phyloP scores from a whole-genome alignment of 2,888 invertebrate genomes.

The Drosophila rellima region DNA sequence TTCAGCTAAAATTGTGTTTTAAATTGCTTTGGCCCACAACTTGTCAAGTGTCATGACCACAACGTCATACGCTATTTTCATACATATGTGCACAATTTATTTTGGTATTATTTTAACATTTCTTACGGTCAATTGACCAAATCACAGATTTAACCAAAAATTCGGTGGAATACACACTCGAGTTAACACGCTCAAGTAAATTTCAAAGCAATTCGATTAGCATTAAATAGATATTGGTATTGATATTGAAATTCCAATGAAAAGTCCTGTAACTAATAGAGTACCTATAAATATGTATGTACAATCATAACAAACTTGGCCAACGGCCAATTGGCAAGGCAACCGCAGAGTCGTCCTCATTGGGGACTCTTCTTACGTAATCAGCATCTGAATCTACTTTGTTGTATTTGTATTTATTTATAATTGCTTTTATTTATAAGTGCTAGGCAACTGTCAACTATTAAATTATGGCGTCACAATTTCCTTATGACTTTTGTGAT shows the following conservation, averaged over 20 bases:
- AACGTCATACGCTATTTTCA: not conserved
- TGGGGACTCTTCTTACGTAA: conserved; percentile 6
- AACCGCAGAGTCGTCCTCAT: conserved; percentile 44
- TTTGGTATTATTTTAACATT: not conserved
- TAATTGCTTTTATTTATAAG: conserved; percentile 57
- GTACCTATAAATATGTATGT: conserved; percentile 19
- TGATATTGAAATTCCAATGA: conserved; percentile 30
- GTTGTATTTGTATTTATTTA: conserved; percentile 50
- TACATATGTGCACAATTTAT: conserved; percentile 15
- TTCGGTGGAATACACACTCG: conserved; percentile 9
- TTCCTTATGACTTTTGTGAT: conserved; percentile 14
- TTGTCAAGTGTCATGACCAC: conserved; percentile 39
- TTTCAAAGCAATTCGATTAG: conserved; percentile 5
- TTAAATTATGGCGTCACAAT: conserved; percentile 4
- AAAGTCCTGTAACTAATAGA: conserved; percentile 5
- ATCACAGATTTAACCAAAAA: conserved; percentile 2
- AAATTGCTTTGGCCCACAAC: conserved; percentile 62
- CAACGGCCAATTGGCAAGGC: conserved; percentile 61
- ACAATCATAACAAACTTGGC: conserved; percentile 23
- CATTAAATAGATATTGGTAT: conserved; percentile 18
- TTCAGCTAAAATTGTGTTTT: conserved; percentile 48
- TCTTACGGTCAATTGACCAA: conserved; percentile 39
- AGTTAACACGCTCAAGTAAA: conserved; percentile 21
- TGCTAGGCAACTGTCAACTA: conserved; percentile 22
- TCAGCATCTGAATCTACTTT: conserved; percentile 17